These are phyloP conservation scores for Agonopterix subpropinquella DNA, from an alignment of 2,888 invertebrate species.

Conservation along the genomic window DNA sequence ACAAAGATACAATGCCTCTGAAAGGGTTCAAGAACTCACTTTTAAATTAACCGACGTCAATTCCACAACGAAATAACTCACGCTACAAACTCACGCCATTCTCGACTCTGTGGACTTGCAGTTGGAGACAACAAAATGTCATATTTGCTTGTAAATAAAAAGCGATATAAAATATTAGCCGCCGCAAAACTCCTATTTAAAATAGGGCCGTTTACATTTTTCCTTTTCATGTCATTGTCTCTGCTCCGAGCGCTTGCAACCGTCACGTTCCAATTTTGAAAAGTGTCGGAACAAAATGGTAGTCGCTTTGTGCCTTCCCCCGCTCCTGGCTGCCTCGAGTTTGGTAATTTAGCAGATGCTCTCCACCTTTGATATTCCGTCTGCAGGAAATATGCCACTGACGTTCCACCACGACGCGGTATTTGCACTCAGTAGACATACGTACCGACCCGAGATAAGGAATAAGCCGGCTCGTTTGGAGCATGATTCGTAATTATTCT, in stretches of 20 bases:
- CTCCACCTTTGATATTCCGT: constrained; percentile 55
- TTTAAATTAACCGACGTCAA: constrained; percentile 67
- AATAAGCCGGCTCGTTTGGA: constrained; percentile 27
- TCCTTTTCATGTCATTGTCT: constrained; percentile 76
- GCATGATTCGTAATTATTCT: constrained; percentile 70
- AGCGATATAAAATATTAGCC: constrained; percentile 57
- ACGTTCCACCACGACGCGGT: neutral
- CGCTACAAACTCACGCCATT: constrained; percentile 28
- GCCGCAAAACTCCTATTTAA: constrained; percentile 60
- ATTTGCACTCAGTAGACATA: neutral
- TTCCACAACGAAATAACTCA: constrained; percentile 41
- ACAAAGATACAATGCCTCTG: constrained; percentile 77
- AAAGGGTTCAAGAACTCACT: constrained; percentile 77
- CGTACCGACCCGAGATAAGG: neutral
- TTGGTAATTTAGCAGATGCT: constrained; percentile 71
- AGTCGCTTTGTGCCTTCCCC: constrained; percentile 65
- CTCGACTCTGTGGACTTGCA: constrained; percentile 24
- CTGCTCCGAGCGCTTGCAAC: constrained; percentile 71
- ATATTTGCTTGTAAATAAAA: constrained; percentile 31
- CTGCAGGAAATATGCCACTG: constrained; percentile 27
- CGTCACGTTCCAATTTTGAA: constrained; percentile 76
- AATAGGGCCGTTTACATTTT: constrained; percentile 74
- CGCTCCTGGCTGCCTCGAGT: constrained; percentile 44
- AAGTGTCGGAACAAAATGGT: constrained; percentile 76
- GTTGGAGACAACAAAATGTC: neutral